Evolutionary conservation across 1,140 invertebrate species (phyloP).

Genomic region (Cylas formicarius): DNA sequence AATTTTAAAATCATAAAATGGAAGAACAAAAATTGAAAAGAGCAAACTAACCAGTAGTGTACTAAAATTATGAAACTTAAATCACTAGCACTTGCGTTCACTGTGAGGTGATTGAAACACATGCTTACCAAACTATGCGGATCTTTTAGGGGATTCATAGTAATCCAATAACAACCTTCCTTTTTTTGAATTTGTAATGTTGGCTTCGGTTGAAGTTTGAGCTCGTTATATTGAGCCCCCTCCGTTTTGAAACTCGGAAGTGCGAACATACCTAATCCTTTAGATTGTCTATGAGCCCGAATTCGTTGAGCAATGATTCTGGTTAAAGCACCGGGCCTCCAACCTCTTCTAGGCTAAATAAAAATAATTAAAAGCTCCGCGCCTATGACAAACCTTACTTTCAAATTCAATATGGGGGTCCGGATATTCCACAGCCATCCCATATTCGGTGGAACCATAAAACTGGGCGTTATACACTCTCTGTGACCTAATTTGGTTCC

Average conservation of each 20-base stretch:
- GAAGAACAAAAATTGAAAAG: too few relatives aligned
- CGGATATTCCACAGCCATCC: slow-evolving; percentile 52
- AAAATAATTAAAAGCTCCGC: not conserved
- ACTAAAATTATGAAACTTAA: not conserved
- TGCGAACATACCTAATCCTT: slow-evolving; percentile 33
- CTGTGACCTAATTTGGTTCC: slow-evolving; percentile 48
- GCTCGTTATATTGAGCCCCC: slow-evolving; percentile 18
- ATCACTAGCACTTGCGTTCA: too few relatives aligned
- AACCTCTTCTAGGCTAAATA: slow-evolving; percentile 46
- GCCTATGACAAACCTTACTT: slow-evolving; percentile 16
- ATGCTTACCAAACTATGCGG: slow-evolving; percentile 40
- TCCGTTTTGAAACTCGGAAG: slow-evolving; percentile 16
- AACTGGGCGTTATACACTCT: slow-evolving; percentile 40
- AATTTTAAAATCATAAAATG: too few relatives aligned
- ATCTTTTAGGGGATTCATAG: slow-evolving; percentile 51
- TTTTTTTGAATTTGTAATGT: slow-evolving; percentile 50
- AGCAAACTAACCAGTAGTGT: too few relatives aligned
- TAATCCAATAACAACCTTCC: slow-evolving; percentile 49
- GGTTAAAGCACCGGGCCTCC: slow-evolving; percentile 48
- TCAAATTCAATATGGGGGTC: slow-evolving; percentile 23
- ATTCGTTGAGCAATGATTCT: slow-evolving; percentile 47
- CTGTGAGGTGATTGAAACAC: not conserved
- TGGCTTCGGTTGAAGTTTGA: slow-evolving; percentile 46
- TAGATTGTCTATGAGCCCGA: slow-evolving; percentile 41
- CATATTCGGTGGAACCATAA: slow-evolving; percentile 47